A percentile compares a stretch with the other conserved stretches of the same genome.
These are phyloP conservation scores for Tuberolachnus salignus DNA, from an alignment of 2,888 invertebrate genomes.

Conservation along the genomic window DNA sequence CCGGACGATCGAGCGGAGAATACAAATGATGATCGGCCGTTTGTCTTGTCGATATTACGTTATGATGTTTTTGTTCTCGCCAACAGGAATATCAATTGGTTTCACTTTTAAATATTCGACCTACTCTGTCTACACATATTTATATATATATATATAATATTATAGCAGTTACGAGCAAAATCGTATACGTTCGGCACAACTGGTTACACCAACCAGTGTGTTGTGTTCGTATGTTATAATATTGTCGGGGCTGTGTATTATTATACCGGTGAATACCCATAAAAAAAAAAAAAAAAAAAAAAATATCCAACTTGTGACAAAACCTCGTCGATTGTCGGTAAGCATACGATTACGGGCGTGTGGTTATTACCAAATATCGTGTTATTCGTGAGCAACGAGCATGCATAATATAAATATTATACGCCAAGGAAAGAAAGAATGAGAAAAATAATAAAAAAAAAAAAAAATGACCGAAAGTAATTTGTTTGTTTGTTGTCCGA, in stretches of 20 bases:
- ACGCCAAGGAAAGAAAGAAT: background rate
- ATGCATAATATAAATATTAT: slow-evolving; percentile 7
- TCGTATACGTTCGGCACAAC: background rate
- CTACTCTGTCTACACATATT: background rate
- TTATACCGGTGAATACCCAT: slow-evolving; percentile 6
- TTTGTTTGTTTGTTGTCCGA: slow-evolving; percentile 31
- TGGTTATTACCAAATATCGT: slow-evolving; percentile 7
- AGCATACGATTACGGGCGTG: background rate
- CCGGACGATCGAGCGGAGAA: background rate
- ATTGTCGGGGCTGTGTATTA: background rate
- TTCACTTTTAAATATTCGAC: slow-evolving; percentile 34
- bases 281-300: too few species aligned
- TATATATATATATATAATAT: too few species aligned
- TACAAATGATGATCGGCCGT: background rate
- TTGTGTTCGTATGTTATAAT: background rate
- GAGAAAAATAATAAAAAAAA: background rate
- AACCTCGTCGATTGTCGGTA: slow-evolving; percentile 33
- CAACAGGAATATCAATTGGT: slow-evolving; percentile 1
- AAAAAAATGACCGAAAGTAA: slow-evolving; percentile 37
- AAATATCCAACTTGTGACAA: slow-evolving; percentile 15
- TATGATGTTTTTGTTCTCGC: background rate
- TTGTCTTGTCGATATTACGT: background rate
- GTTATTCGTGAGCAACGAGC: background rate
- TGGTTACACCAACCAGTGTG: background rate
- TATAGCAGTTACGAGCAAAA: background rate